These are phyloP conservation scores for Lepidochrysops patricia DNA, from an alignment of 2,888 invertebrate genomes.

Conservation along the genomic window DNA sequence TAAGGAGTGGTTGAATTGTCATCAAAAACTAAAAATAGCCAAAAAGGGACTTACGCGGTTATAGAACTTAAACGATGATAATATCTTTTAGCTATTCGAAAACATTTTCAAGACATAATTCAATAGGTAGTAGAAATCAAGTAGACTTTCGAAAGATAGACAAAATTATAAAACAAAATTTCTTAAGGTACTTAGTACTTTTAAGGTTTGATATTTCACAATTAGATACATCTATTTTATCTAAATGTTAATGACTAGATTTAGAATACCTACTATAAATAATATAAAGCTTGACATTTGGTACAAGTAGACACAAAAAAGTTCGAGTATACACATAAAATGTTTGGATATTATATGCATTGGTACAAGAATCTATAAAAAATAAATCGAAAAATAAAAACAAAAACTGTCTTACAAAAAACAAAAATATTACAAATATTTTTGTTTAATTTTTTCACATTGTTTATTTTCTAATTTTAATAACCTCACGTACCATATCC, in stretches of 20 bases:
- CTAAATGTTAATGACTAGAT: not conserved
- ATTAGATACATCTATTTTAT: not conserved
- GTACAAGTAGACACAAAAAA: not conserved
- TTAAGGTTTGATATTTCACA: not conserved
- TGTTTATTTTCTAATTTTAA: not conserved
- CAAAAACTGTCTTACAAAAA: too few relatives aligned
- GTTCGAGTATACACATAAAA: not conserved
- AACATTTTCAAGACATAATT: not conserved
- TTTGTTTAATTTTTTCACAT: too few relatives aligned
- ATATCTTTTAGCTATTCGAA: not conserved
- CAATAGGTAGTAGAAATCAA: not conserved
- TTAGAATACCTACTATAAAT: not conserved
- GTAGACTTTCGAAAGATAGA: not conserved
- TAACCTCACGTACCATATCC: not conserved
- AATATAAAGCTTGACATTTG: conserved; percentile 1
- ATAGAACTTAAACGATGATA: too few relatives aligned
- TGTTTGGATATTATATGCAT: too few relatives aligned
- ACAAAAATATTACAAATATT: too few relatives aligned
- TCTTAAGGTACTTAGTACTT: not conserved
- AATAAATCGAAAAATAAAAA: too few relatives aligned
- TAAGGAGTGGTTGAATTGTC: too few relatives aligned
- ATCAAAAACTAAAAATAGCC: too few relatives aligned
- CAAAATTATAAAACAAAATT: not conserved
- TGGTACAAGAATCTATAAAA: too few relatives aligned
- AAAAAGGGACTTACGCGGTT: too few relatives aligned